A percentile compares a stretch with the other conserved stretches of the same genome.
phyloP scores from a whole-genome alignment of 2,888 invertebrate genomes.

The Sphaeridia pumilis region DNA sequence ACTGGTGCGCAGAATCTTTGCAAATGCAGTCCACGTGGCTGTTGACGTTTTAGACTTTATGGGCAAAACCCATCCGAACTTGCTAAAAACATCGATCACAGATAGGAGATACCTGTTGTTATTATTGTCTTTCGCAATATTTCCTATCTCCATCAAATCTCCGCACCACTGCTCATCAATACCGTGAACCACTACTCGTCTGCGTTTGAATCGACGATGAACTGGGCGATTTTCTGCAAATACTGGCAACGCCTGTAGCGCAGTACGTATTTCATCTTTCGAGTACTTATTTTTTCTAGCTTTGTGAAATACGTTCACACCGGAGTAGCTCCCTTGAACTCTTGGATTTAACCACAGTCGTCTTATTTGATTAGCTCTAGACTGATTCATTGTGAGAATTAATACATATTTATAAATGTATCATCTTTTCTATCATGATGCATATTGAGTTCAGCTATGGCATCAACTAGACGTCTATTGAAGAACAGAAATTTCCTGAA shows the following conservation, averaged over 20 bases:
- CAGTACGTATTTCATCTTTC: neutral
- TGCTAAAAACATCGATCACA: slow-evolving; percentile 24
- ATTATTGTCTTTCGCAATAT: slow-evolving; percentile 10
- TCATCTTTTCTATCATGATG: too few relatives aligned
- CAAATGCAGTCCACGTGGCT: slow-evolving; percentile 13
- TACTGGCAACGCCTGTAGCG: slow-evolving; percentile 28
- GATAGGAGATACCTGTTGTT: slow-evolving; percentile 19
- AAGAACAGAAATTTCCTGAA: too few relatives aligned
- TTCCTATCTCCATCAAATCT: slow-evolving; percentile 14
- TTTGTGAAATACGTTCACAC: neutral
- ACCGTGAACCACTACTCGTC: slow-evolving; percentile 10
- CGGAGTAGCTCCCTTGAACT: slow-evolving; percentile 7
- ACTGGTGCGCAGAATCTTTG: slow-evolving; percentile 10
- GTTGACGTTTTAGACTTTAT: slow-evolving; percentile 25
- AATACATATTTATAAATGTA: too few relatives aligned
- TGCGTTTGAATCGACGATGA: slow-evolving; percentile 9
- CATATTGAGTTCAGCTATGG: too few relatives aligned
- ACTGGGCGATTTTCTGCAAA: slow-evolving; percentile 34
- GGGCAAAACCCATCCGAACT: slow-evolving; percentile 23
- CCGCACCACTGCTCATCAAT: slow-evolving; percentile 18
- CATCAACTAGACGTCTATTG: too few relatives aligned
- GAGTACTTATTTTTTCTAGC: neutral
- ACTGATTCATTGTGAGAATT: neutral
- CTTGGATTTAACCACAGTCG: slow-evolving; percentile 9
- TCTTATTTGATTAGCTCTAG: neutral